phyloP scores from a whole-genome alignment of 2,797 vertebrate genomes.

The Anolis apletophallus region DNA sequence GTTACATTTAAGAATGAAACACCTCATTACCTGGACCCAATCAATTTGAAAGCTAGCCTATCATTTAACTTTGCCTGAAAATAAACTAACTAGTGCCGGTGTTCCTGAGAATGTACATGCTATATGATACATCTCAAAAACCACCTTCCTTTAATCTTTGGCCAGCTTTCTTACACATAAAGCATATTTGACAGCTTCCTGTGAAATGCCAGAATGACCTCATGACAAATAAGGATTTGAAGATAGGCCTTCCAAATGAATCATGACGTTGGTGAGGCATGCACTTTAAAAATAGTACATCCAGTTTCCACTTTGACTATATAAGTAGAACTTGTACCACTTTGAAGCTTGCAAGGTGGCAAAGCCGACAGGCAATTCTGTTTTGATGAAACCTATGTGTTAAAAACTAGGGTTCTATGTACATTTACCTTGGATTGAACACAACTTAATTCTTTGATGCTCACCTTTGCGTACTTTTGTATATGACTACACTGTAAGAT shows the following conservation, averaged over 20 bases:
- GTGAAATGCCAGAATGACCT: conserved; percentile 44
- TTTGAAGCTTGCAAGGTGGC: conserved; percentile 32
- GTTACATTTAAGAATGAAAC: not conserved
- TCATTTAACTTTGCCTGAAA: not conserved
- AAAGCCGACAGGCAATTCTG: not conserved
- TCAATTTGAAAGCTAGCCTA: not conserved
- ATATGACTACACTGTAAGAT: not conserved
- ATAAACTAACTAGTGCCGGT: not conserved
- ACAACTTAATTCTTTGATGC: not conserved
- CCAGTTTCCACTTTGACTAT: conserved; percentile 55
- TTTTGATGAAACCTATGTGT: not conserved
- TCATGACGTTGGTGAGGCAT: conserved; percentile 57
- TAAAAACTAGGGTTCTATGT: not conserved
- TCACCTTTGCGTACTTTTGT: not conserved
- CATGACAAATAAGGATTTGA: conserved; percentile 49
- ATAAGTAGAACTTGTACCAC: conserved; percentile 52
- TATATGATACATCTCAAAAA: conserved; percentile 8
- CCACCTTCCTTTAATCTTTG: conserved; percentile 35
- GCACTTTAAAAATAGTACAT: conserved; percentile 61
- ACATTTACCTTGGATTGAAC: not conserved
- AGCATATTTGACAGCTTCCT: conserved; percentile 42
- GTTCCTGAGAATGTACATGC: conserved; percentile 10
- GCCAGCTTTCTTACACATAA: not conserved
- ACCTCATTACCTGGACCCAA: not conserved
- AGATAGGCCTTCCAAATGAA: conserved; percentile 63